A percentile compares a stretch with the other conserved stretches of the same genome.
Evolutionary conservation across 2,113 vertebrate species (phyloP).

Genomic region (Megaptera novaeangliae): DNA sequence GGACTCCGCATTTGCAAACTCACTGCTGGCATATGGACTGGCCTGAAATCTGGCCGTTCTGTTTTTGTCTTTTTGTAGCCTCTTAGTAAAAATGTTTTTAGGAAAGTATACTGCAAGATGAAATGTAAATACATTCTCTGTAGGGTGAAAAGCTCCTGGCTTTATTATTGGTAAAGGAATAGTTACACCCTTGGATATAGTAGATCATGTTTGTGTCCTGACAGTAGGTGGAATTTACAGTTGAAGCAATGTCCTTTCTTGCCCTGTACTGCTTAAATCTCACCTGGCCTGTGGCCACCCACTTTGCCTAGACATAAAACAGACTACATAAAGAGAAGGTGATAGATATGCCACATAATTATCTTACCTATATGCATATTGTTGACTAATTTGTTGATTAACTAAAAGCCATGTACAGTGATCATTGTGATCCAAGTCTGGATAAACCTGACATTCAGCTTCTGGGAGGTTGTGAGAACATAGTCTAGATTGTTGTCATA

Average conservation of each 20-base stretch:
- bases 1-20: neutral
- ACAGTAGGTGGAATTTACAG: neutral
- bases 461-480: conserved; percentile 38
- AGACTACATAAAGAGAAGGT: neutral
- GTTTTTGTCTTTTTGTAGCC: neutral
- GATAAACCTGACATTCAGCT: conserved; percentile 48
- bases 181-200: neutral
- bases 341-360: neutral
- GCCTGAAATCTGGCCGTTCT: neutral
- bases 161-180: neutral
- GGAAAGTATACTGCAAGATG: neutral
- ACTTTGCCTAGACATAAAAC: neutral
- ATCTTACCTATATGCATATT: conserved; percentile 12
- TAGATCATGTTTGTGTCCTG: neutral
- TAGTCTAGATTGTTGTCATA: neutral
- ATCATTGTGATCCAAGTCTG: neutral
- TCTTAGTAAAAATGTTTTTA: neutral
- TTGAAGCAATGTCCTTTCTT: neutral
- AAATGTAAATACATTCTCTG: neutral
- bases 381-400: conserved; percentile 51
- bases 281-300: neutral
- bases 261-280: neutral
- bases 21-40: neutral
- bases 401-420: neutral
- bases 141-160: neutral